These are phyloP conservation scores for Anomalospiza imberbis DNA, from an alignment of 2,797 vertebrate species.

Conservation along the genomic window DNA sequence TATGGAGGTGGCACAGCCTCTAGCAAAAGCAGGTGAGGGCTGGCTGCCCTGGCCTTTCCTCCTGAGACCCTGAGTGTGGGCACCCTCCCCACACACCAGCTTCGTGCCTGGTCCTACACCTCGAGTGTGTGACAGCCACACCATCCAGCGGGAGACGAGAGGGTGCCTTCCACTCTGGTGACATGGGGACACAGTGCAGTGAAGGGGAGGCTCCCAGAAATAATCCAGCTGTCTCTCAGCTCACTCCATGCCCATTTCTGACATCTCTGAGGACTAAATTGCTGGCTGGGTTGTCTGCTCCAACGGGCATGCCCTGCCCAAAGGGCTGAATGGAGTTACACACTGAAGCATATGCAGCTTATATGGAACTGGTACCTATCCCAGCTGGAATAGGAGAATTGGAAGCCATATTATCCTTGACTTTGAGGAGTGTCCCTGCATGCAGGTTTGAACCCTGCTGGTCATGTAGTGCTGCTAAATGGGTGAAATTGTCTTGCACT, in stretches of 20 bases:
- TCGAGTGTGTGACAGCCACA: fast-evolving
- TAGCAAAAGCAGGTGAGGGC: fast-evolving
- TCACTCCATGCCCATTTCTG: neutral
- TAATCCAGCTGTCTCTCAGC: neutral
- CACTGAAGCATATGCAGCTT: neutral
- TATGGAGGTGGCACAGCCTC: neutral
- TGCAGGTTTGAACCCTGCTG: neutral
- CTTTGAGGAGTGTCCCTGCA: neutral
- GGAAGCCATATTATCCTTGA: neutral
- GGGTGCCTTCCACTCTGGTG: neutral
- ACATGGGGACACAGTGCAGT: neutral
- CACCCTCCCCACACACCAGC: neutral
- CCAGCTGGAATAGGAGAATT: neutral
- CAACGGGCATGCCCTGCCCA: neutral
- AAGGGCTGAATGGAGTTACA: neutral
- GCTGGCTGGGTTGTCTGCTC: neutral
- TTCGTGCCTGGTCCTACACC: fast-evolving
- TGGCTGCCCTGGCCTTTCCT: neutral
- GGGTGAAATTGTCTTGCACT: neutral
- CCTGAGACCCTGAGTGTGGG: neutral
- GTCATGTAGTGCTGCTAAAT: neutral
- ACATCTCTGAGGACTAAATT: neutral
- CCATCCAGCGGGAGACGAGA: neutral
- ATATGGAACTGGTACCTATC: neutral
- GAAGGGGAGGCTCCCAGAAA: neutral